phyloP scores from a whole-genome alignment of 2,888 invertebrate genomes.

The Plebejus anna region DNA sequence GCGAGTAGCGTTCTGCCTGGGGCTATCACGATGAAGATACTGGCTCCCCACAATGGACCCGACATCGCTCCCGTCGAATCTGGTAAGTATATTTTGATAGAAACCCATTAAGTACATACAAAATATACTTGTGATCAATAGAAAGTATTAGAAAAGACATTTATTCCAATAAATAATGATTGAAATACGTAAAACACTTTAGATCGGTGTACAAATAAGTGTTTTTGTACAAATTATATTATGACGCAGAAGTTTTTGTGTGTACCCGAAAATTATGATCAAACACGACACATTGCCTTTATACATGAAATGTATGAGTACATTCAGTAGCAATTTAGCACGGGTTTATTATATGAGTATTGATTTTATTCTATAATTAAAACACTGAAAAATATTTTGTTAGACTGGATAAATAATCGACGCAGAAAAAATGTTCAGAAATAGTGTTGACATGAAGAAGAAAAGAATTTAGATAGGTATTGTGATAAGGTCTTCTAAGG shows the following conservation, averaged over 20 bases:
- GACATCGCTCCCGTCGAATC: conserved; percentile 79
- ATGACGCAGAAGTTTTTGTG: background rate
- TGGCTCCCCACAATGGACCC: conserved; percentile 77
- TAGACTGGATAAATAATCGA: too few species aligned
- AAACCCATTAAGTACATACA: background rate
- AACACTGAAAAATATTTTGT: too few species aligned
- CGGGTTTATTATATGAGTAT: background rate
- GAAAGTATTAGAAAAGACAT: background rate
- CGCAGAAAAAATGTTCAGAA: too few species aligned
- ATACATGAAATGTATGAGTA: background rate
- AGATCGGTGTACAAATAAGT: background rate
- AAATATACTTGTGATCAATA: conserved; percentile 16
- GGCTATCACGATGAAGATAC: conserved; percentile 74
- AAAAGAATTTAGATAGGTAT: too few species aligned
- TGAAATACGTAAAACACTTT: background rate
- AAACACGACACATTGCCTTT: background rate
- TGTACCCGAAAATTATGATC: background rate
- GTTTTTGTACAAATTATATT: background rate
- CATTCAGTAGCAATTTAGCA: background rate
- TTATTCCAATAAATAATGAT: background rate
- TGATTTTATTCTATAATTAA: background rate
- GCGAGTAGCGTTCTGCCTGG: conserved; percentile 68
- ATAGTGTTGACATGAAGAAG: too few species aligned
- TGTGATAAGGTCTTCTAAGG: too few species aligned
- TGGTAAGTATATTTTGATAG: conserved; percentile 51